Percentiles rank a stretch among this genome's conserved stretches.
Evolutionary conservation across 2,797 vertebrate genomes (phyloP).

Genomic region (Lophotriccus pileatus): DNA sequence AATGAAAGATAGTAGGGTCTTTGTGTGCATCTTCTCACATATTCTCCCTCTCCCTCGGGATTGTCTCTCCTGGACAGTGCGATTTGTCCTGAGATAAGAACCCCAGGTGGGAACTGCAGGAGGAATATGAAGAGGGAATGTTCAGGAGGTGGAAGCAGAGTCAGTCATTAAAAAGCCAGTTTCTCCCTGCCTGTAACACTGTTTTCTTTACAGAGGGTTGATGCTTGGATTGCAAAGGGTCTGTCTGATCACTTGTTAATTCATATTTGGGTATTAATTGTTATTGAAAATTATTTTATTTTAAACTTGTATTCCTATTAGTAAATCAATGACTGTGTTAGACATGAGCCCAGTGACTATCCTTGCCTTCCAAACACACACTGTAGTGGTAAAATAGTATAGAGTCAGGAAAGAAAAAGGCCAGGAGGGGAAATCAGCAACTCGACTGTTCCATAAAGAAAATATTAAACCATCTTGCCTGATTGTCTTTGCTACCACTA

Average conservation of each 20-base stretch:
- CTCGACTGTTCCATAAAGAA: neutral
- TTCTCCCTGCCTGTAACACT: neutral
- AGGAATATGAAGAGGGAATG: neutral
- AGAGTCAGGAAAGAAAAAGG: neutral
- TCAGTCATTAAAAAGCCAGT: neutral
- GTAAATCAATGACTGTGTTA: neutral
- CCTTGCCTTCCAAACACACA: neutral
- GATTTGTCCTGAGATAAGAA: neutral
- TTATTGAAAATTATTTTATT: neutral
- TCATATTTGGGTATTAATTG: neutral
- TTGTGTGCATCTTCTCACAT: neutral
- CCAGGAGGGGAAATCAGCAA: slow-evolving; percentile 6
- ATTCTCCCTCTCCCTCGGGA: neutral
- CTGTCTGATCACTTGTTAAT: neutral
- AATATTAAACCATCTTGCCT: neutral
- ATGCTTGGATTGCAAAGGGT: neutral
- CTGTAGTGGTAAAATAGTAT: neutral
- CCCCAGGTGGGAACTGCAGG: neutral
- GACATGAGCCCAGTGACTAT: neutral
- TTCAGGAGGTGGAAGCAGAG: neutral
- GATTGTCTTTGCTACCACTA: neutral
- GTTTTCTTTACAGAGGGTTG: neutral
- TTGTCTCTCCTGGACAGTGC: neutral
- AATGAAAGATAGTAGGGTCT: neutral
- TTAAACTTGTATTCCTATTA: neutral